Evolutionary conservation across 2,113 vertebrate genomes (phyloP).

Genomic region (Silurus glanis): DNA sequence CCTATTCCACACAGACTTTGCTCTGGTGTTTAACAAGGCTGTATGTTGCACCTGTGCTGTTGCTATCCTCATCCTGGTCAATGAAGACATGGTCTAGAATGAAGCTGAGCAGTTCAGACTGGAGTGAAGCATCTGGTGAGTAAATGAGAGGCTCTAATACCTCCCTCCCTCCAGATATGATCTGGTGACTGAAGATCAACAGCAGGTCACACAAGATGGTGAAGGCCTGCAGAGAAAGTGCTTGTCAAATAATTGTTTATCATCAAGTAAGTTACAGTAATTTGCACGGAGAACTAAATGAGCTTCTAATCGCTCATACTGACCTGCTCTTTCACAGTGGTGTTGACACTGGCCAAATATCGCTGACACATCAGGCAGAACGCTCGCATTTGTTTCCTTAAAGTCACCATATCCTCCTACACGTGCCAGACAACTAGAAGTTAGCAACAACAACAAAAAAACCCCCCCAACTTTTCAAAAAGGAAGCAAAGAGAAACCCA

Average conservation of each 20-base stretch:
- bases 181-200: constrained; percentile 99
- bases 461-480: neutral
- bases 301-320: neutral
- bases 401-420: constrained; percentile 90
- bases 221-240: constrained; percentile 81
- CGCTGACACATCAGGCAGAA: constrained; percentile 99
- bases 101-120: constrained; percentile 93
- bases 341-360: constrained; percentile 98
- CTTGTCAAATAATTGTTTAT: neutral
- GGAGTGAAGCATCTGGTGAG: constrained; percentile 90
- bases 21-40: neutral
- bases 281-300: neutral
- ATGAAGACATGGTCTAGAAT: constrained; percentile 99
- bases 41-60: constrained; percentile 77
- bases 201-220: constrained; percentile 96
- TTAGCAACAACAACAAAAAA: neutral
- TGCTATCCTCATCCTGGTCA: constrained; percentile 94
- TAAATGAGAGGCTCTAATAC: constrained; percentile 92
- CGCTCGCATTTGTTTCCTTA: constrained; percentile 98
- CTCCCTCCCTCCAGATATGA: constrained; percentile 94
- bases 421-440: constrained; percentile 38
- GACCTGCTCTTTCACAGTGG: constrained; percentile 98
- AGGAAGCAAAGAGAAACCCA: neutral
- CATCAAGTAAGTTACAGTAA: neutral
- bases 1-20: constrained; percentile 5